Conservation (phyloP, 2,888 invertebrate species). For the Leptogaster cylindrica region DNA sequence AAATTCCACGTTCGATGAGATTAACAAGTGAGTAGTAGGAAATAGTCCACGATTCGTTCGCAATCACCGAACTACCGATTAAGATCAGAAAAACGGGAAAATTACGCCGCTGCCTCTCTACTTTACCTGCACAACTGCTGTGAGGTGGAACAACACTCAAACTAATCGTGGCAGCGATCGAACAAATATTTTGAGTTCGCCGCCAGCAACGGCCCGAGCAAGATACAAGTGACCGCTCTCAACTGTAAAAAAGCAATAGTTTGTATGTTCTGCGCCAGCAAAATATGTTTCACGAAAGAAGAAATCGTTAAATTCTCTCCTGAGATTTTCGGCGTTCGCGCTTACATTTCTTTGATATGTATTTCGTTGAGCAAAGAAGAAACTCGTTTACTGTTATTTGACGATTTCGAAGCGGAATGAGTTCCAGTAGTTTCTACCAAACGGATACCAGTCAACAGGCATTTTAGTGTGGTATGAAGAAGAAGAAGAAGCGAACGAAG, state of each 20-base stretch:
- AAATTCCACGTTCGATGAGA: too few species aligned
- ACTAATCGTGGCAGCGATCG: constrained; percentile 45
- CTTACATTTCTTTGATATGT: constrained; percentile 26
- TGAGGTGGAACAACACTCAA: constrained; percentile 50
- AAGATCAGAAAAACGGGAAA: constrained; percentile 38
- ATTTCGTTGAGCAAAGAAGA: constrained; percentile 38
- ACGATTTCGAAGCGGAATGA: constrained; percentile 4
- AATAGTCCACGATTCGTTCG: constrained; percentile 42
- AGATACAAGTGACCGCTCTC: constrained; percentile 23
- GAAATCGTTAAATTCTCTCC: constrained; percentile 12
- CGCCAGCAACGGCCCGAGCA: constrained; percentile 21
- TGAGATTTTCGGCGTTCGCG: constrained; percentile 19
- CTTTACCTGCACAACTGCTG: constrained; percentile 46
- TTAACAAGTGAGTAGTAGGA: constrained; percentile 39
- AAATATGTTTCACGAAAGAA: not conserved
- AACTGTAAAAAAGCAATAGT: constrained; percentile 6
- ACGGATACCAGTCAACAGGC: constrained; percentile 6
- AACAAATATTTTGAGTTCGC: constrained; percentile 22
- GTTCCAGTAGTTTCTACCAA: constrained; percentile 5
- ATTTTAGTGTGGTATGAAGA: not conserved
- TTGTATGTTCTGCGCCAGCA: not conserved
- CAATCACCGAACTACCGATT: constrained; percentile 45
- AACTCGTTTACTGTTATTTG: constrained; percentile 40
- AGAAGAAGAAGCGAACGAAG: not conserved
- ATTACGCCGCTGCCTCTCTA: constrained; percentile 44